phyloP scores from a whole-genome alignment of 2,888 invertebrate species.

The Drosophila nr. perissopoda region DNA sequence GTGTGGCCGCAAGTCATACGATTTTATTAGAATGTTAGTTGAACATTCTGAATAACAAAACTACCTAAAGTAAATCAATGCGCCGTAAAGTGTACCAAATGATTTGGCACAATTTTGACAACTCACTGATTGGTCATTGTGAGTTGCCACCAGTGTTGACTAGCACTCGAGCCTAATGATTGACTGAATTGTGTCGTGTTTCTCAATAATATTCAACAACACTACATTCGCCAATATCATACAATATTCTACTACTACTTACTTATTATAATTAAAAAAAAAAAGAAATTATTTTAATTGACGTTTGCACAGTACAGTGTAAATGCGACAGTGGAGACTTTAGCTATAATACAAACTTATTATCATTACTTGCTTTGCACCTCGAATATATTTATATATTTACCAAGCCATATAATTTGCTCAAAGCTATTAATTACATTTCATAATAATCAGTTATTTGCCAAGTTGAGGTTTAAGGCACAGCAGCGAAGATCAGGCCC shows the following conservation, averaged over 20 bases:
- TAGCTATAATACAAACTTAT: not conserved
- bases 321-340: not conserved
- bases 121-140: constrained; percentile 36
- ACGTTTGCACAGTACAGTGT: not conserved
- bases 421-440: constrained; percentile 10
- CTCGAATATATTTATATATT: not conserved
- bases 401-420: constrained; percentile 10
- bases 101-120: constrained; percentile 26
- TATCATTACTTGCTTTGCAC: not conserved
- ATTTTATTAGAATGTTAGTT: constrained; percentile 4
- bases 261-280: not conserved
- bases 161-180: constrained; percentile 26
- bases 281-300: not conserved
- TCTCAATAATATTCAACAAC: constrained; percentile 8
- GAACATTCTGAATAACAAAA: constrained; percentile 2
- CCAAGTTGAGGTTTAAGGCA: constrained; percentile 1
- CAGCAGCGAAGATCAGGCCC: constrained; percentile 3
- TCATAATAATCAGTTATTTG: constrained; percentile 14
- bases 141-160: not conserved
- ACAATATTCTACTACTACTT: too few species aligned
- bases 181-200: constrained; percentile 4
- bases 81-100: constrained; percentile 9
- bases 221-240: not conserved
- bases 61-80: not conserved
- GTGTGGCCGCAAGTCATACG: constrained; percentile 5